Percentiles rank a stretch among this genome's conserved stretches.
These are phyloP conservation scores for Polydrusus cervinus DNA, from an alignment of 2,888 invertebrate species.

Conservation along the genomic window DNA sequence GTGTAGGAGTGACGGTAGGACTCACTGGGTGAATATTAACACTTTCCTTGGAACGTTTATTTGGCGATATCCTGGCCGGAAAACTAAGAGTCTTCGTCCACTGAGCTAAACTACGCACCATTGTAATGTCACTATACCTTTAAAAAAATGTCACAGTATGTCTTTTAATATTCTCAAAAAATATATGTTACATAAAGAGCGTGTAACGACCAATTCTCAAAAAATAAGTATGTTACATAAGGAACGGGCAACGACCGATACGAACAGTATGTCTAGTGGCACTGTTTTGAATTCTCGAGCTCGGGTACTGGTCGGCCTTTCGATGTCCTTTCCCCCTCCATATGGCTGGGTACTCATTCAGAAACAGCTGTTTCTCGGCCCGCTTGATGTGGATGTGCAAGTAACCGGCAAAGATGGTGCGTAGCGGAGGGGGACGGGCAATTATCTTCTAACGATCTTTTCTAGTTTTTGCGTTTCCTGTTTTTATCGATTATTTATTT, in stretches of 20 bases:
- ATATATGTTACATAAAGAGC: neutral
- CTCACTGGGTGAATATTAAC: conserved; percentile 76
- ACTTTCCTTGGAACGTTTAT: conserved; percentile 84
- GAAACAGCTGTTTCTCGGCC: conserved; percentile 67
- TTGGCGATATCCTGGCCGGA: conserved; percentile 88
- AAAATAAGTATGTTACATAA: conserved; percentile 1
- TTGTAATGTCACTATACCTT: conserved; percentile 65
- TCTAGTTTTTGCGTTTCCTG: conserved; percentile 40
- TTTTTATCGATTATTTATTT: conserved; percentile 26
- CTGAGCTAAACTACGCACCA: conserved; percentile 91
- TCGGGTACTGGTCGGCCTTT: conserved; percentile 66
- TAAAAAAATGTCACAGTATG: conserved; percentile 7
- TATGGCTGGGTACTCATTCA: conserved; percentile 57
- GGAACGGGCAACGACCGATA: conserved; percentile 13
- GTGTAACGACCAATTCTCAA: too few relatives aligned
- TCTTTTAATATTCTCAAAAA: conserved; percentile 55
- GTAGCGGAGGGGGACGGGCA: conserved; percentile 21
- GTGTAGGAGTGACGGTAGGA: conserved; percentile 75
- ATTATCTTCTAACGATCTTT: conserved; percentile 54
- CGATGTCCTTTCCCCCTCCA: conserved; percentile 68
- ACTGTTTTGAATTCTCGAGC: conserved; percentile 60
- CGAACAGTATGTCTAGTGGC: conserved; percentile 47
- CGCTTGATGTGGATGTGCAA: conserved; percentile 42
- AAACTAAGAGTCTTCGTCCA: conserved; percentile 95
- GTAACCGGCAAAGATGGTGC: conserved; percentile 40